These are phyloP conservation scores for Cyclophora punctaria DNA, from an alignment of 2,888 invertebrate genomes.

Conservation along the genomic window DNA sequence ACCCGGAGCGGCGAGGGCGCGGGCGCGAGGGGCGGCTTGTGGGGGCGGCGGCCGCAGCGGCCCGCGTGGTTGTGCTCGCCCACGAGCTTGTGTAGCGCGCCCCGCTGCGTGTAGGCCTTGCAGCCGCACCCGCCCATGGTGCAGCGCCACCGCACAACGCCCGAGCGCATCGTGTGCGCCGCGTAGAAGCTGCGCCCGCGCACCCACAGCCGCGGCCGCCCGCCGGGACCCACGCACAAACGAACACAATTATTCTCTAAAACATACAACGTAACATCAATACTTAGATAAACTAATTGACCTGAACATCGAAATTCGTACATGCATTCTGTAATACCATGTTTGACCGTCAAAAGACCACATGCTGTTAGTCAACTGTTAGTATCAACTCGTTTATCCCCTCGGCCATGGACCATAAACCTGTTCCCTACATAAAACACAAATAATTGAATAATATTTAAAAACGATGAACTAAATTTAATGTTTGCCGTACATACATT, in stretches of 20 bases:
- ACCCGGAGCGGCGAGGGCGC: constrained; percentile 48
- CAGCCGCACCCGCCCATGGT: constrained; percentile 70
- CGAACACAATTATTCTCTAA: constrained; percentile 48
- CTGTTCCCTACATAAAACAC: no score
- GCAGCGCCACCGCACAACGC: constrained; percentile 67
- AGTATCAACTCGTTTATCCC: no score
- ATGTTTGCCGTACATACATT: no score
- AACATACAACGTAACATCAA: constrained; percentile 18
- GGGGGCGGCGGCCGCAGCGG: constrained; percentile 47
- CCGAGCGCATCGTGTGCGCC: constrained; percentile 68
- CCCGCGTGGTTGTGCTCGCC: constrained; percentile 67
- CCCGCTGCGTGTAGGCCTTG: constrained; percentile 67
- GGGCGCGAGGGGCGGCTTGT: constrained; percentile 22
- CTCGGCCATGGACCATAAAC: no score
- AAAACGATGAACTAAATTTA: no score
- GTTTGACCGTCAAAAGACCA: no score
- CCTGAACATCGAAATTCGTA: no score
- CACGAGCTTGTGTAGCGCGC: constrained; percentile 60
- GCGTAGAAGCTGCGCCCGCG: constrained; percentile 69
- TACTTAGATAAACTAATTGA: no score
- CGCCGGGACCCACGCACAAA: constrained; percentile 64
- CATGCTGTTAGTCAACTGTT: no score
- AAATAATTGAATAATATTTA: no score
- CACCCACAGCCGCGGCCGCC: constrained; percentile 65
- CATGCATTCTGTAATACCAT: no score